Percentiles rank a stretch among this genome's conserved stretches.
phyloP scores from a whole-genome alignment of 1,140 invertebrate species.

The Steinernema feltiae region DNA sequence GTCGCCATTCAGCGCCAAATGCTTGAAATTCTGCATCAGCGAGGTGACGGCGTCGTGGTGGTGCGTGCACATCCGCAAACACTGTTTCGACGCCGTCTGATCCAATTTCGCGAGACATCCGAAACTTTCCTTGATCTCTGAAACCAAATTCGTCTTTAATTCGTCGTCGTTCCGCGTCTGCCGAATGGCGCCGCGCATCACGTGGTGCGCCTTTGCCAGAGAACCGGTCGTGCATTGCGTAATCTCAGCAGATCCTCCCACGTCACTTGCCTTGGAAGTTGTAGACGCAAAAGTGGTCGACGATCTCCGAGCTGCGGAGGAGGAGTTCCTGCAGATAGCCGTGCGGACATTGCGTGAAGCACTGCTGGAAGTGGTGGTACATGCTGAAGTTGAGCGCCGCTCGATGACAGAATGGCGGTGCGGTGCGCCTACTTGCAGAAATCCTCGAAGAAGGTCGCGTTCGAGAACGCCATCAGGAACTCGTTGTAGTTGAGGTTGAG shows the following conservation, averaged over 20 bases:
- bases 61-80: conserved; percentile 33
- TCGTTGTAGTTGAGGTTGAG: conserved; percentile 58
- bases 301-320: conserved; percentile 47
- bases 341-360: conserved; percentile 50
- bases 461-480: conserved; percentile 52
- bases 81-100: conserved; percentile 23
- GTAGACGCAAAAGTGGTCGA: conserved; percentile 56
- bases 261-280: conserved; percentile 49
- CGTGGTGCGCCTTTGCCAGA: neutral
- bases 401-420: too few relatives aligned
- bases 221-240: neutral
- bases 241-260: conserved; percentile 5
- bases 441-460: conserved; percentile 53
- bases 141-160: conserved; percentile 25
- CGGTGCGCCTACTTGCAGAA: conserved; percentile 49
- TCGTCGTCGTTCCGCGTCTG: too few relatives aligned
- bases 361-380: conserved; percentile 52
- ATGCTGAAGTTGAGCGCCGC: conserved; percentile 47
- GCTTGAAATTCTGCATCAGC: conserved; percentile 51
- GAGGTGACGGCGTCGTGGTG: conserved; percentile 51
- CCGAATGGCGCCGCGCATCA: neutral
- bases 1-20: conserved; percentile 54
- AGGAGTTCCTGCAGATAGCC: conserved; percentile 54
- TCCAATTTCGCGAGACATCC: conserved; percentile 45
- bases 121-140: conserved; percentile 52